Conservation (phyloP, 2,113 vertebrate genomes). For the Pundamilia nyererei region DNA sequence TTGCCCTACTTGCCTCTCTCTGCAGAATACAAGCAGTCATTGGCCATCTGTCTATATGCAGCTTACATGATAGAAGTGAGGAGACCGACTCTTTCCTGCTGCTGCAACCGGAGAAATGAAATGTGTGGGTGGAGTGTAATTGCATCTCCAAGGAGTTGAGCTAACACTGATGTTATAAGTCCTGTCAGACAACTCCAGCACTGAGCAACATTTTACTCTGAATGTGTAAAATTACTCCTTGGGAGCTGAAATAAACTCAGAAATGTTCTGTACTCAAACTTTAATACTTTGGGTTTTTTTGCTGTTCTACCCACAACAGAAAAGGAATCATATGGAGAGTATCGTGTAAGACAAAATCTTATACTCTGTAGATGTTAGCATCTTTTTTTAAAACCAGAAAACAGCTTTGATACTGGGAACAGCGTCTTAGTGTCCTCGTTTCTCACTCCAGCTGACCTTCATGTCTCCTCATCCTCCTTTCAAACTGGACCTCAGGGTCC, state of each 20-base stretch:
- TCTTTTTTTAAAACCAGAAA: neutral
- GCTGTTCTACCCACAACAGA: neutral
- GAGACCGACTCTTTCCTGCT: neutral
- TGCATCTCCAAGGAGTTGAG: neutral
- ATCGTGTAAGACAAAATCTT: neutral
- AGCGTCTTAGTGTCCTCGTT: fast-evolving
- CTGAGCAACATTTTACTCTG: neutral
- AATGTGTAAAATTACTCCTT: neutral
- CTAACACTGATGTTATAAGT: neutral
- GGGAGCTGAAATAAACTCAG: neutral
- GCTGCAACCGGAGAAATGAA: neutral
- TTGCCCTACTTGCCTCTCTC: neutral
- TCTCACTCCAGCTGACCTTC: neutral
- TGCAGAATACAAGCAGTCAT: neutral
- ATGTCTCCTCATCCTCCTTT: neutral
- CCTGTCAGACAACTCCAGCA: neutral
- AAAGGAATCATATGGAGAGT: neutral
- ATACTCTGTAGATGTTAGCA: neutral
- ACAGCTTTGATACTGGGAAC: neutral
- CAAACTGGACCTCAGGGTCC: neutral
- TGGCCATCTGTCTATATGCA: neutral
- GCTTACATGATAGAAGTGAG: neutral
- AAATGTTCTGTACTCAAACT: neutral
- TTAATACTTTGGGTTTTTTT: neutral
- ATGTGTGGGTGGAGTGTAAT: neutral